phyloP scores from a whole-genome alignment of 1,140 invertebrate species.

The Drosophila repleta region DNA sequence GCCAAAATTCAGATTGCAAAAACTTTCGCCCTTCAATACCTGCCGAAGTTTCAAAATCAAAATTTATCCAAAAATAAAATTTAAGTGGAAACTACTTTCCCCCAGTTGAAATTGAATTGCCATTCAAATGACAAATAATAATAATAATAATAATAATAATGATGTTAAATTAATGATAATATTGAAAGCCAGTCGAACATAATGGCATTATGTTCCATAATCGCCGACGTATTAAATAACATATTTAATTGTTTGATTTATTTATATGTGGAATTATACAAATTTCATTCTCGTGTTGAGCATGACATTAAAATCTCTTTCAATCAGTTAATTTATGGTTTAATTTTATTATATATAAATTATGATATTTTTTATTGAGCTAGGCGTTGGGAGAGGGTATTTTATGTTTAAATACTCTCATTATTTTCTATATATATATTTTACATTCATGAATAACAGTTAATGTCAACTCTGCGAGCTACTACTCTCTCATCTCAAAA shows the following conservation, averaged over 20 bases:
- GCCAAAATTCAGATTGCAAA: constrained; percentile 36
- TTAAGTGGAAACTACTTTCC: neutral
- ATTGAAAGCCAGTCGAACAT: neutral
- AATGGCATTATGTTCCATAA: neutral
- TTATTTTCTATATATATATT: too few species aligned
- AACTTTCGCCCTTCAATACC: constrained; percentile 21
- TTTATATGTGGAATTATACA: neutral
- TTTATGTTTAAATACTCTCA: too few species aligned
- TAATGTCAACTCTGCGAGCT: too few species aligned
- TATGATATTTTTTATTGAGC: neutral
- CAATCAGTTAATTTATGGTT: neutral
- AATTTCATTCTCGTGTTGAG: constrained; percentile 1
- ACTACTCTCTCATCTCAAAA: too few species aligned
- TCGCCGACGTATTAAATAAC: neutral
- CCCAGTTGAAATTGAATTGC: neutral
- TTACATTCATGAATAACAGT: too few species aligned
- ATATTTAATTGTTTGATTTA: constrained; percentile 2
- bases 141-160: neutral
- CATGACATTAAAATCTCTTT: neutral
- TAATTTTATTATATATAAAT: constrained; percentile 4
- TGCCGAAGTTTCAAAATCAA: neutral
- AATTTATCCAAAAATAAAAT: neutral
- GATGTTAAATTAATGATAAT: neutral
- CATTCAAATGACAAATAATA: neutral
- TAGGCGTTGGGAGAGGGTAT: too few species aligned